These are phyloP conservation scores for Engystomops pustulosus DNA, from an alignment of 2,113 vertebrate genomes.

Conservation along the genomic window DNA sequence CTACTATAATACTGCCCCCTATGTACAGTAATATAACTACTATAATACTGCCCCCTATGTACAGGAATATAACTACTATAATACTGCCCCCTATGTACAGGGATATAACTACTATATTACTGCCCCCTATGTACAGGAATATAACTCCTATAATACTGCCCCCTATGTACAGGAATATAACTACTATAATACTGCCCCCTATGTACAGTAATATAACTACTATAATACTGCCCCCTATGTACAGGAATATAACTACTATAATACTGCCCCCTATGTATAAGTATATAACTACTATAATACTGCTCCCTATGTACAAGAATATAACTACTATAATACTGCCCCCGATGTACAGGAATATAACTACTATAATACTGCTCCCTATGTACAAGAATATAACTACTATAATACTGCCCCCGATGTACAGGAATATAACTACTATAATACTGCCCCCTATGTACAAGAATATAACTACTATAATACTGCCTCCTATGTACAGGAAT, in stretches of 20 bases:
- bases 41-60: background rate
- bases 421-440: slow-evolving; percentile 2
- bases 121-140: background rate
- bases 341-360: slow-evolving; percentile 11
- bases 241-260: slow-evolving; percentile 10
- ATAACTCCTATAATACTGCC: slow-evolving; percentile 10
- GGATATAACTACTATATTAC: slow-evolving; percentile 12
- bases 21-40: background rate
- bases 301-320: background rate
- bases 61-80: slow-evolving; percentile 15
- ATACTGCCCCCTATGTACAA: background rate
- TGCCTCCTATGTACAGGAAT: background rate
- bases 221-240: slow-evolving; percentile 10
- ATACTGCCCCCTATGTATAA: background rate
- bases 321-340: slow-evolving; percentile 9
- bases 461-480: slow-evolving; percentile 9
- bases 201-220: background rate
- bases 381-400: slow-evolving; percentile 7
- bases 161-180: background rate
- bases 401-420: slow-evolving; percentile 1
- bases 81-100: background rate
- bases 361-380: slow-evolving; percentile 6
- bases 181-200: slow-evolving; percentile 4
- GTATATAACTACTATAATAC: slow-evolving; percentile 9
- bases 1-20: background rate